phyloP scores from a whole-genome alignment of 2,888 invertebrate species.

The Melieria crassipennis region DNA sequence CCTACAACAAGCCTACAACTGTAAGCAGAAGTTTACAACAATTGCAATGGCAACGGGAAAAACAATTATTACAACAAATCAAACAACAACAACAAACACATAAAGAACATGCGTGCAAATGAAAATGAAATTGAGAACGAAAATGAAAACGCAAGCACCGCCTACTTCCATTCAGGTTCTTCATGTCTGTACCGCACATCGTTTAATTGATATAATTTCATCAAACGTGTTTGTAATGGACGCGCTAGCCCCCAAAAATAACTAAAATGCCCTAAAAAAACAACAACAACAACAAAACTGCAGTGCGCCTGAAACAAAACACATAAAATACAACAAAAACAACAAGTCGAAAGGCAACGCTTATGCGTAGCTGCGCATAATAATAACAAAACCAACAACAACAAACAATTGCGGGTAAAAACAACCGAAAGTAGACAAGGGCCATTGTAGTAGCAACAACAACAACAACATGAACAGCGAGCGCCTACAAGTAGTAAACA shows the following conservation, averaged over 20 bases:
- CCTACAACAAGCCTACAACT: no score
- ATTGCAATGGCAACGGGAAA: no score
- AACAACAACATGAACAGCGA: conserved; percentile 21
- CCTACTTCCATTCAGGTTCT: background rate
- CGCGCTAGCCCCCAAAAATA: conserved; percentile 8
- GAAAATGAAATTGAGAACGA: background rate
- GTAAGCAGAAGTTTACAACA: no score
- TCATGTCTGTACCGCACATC: no score
- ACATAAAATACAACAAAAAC: background rate
- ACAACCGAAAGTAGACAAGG: background rate
- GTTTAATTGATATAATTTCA: conserved; percentile 22
- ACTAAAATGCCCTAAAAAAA: background rate
- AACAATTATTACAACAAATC: no score
- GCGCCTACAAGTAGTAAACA: conserved; percentile 10
- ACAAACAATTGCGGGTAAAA: background rate
- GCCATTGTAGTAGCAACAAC: background rate
- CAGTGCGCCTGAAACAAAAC: background rate
- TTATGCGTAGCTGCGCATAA: background rate
- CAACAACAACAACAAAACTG: background rate
- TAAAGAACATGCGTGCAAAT: background rate
- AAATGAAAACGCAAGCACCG: background rate
- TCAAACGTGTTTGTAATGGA: conserved; percentile 20
- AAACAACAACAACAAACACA: no score
- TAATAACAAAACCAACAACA: conserved; percentile 21
- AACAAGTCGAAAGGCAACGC: conserved; percentile 6